These are phyloP conservation scores for Eurytoma adleriae DNA, from an alignment of 2,888 invertebrate genomes.

Conservation along the genomic window DNA sequence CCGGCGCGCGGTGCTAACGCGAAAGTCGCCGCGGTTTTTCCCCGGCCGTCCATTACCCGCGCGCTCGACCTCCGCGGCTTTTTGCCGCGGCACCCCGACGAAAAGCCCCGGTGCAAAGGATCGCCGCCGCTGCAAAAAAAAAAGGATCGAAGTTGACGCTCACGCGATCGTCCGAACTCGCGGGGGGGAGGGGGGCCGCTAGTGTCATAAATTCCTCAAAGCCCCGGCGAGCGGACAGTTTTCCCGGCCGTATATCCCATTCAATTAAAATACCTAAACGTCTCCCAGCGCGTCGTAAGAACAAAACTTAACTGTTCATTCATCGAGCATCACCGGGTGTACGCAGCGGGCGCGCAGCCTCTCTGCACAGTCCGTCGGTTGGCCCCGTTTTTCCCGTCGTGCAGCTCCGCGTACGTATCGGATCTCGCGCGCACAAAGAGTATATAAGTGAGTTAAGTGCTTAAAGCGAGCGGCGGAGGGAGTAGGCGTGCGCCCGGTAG, in stretches of 20 bases:
- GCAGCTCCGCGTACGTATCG: not conserved
- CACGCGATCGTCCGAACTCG: not conserved
- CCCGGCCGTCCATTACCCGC: not conserved
- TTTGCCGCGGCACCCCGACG: too few species aligned
- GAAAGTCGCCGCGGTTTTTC: not conserved
- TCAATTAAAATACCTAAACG: conserved; percentile 56
- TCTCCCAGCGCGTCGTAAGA: conserved; percentile 15
- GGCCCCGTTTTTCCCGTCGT: not conserved
- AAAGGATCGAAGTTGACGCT: too few species aligned
- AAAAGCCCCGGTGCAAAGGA: too few species aligned
- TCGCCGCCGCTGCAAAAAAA: too few species aligned
- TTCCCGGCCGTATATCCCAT: conserved; percentile 41
- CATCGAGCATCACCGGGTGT: conserved; percentile 22
- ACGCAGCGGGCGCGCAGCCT: too few species aligned
- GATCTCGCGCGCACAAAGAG: conserved; percentile 23
- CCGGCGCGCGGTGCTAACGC: not conserved
- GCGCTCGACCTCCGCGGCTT: not conserved
- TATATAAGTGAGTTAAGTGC: not conserved
- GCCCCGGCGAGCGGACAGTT: conserved; percentile 1
- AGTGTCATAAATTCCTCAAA: conserved; percentile 46
- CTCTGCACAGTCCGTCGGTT: not conserved
- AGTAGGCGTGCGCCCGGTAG: not conserved
- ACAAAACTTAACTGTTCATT: conserved; percentile 54
- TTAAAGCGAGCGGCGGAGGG: not conserved
- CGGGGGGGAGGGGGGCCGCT: not conserved